Evolutionary conservation across 2,888 invertebrate species (phyloP), one percentile per base, ranked within the genome.

Genomic region (Perizoma affinitatum): DNA sequence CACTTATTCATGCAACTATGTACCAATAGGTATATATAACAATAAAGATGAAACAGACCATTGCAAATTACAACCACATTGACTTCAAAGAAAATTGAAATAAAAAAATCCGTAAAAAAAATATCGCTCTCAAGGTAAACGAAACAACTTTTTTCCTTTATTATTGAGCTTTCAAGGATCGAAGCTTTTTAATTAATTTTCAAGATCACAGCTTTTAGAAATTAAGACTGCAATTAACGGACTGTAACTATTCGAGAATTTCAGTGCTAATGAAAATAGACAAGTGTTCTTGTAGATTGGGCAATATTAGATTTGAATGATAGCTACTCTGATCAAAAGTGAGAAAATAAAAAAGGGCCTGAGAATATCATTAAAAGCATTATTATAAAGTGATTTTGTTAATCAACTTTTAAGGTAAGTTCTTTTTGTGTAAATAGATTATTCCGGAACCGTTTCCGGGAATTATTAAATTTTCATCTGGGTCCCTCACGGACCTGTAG

Each of bases 101-200:
- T 36, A 47, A 47, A 47, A 47, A 47, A 1, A 6, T n/a, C 22
- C 22, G 22, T 22, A 2, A 10, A 6, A 10, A 6, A 22, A 8
- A 22, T 11, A 22, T 44, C 22, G 44, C 44, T 22, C 11, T 44
- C 44, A 5, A 44, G 22, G 22, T 44, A 3, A 44, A 22, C 46
- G 35, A 46, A 46, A 46, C 46, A 35, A n/a, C 34, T 50, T 50
- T 41, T 40, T n/a, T 11, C 41, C 33, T 44, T 53, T 57, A 46
- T 9, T 49, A 6, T 38, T 36, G 41, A 52, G 56, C 35, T 11
- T 50, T 43, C 9, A 22, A 51, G 45, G 53, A 61, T 61, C 57
- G 41, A 56, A 57, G n/a, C 10, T 38, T 52, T 54, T 58, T 66
- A 66, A 68, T 68, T 63, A 66, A 65, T 63, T 61, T 59, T 65